Evolutionary conservation across 2,113 vertebrate genomes (phyloP).

Genomic region (Silurus meridionalis): DNA sequence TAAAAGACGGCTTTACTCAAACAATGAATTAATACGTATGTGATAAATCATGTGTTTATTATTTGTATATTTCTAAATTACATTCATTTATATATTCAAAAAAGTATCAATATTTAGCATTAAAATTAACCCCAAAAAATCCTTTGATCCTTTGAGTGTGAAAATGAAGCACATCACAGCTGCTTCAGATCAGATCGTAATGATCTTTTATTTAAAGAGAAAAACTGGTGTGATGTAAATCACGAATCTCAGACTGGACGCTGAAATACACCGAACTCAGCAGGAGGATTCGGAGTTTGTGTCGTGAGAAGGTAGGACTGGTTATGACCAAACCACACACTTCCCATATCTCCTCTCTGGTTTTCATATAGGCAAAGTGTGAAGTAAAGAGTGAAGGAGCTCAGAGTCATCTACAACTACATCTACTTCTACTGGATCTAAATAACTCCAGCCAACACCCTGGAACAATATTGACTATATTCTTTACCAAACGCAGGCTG

Average conservation of each 20-base stretch:
- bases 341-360: not conserved
- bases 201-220: not conserved
- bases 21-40: too few relatives aligned
- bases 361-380: conserved; percentile 11
- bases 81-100: not conserved
- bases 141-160: not conserved
- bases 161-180: not conserved
- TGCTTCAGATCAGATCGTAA: not conserved
- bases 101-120: not conserved
- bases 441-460: not conserved
- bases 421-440: too few relatives aligned
- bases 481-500: not conserved
- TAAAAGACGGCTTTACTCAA: too few relatives aligned
- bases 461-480: not conserved
- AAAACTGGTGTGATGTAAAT: too few relatives aligned
- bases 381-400: not conserved
- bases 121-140: not conserved
- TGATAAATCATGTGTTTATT: too few relatives aligned
- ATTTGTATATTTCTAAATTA: not conserved
- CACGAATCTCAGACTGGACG: not conserved
- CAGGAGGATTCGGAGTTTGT: not conserved
- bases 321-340: not conserved
- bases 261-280: not conserved
- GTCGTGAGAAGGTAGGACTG: not conserved
- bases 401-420: too few relatives aligned